Evolutionary conservation across 2,113 vertebrate species (phyloP).

Genomic region (Bagarius yarrelli): DNA sequence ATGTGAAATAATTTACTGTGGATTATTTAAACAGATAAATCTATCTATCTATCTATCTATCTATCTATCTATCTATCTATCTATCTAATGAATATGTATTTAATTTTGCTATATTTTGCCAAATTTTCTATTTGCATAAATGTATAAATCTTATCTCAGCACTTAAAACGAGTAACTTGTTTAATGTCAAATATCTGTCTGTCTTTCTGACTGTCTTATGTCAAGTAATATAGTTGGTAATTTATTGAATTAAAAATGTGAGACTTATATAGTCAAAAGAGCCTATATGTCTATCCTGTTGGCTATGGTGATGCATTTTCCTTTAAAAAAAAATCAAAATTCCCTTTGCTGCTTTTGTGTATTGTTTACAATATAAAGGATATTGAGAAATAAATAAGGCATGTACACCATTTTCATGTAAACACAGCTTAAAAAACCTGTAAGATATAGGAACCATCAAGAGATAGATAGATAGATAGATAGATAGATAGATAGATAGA

Average conservation of each 20-base stretch:
- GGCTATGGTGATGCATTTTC: not conserved
- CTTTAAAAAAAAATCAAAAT: not conserved
- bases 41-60: slow-evolving; percentile 13
- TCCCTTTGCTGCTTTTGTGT: not conserved
- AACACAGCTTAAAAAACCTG: not conserved
- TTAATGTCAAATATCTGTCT: too few relatives aligned
- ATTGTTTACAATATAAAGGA: not conserved
- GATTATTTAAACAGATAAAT: too few relatives aligned
- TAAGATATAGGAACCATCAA: too few relatives aligned
- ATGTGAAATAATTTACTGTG: not conserved
- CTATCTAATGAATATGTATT: too few relatives aligned
- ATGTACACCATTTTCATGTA: not conserved
- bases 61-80: not conserved
- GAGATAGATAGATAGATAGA: slow-evolving; percentile 22
- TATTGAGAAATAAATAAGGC: not conserved
- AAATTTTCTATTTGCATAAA: too few relatives aligned
- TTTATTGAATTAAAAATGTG: not conserved
- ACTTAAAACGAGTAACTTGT: too few relatives aligned
- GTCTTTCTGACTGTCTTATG: too few relatives aligned
- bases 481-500: slow-evolving; percentile 15
- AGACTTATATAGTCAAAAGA: not conserved
- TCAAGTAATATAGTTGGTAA: not conserved
- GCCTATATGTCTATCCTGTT: not conserved
- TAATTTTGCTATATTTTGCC: too few relatives aligned
- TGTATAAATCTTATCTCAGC: too few relatives aligned